Percentiles rank a stretch among this genome's conserved stretches.
These are phyloP conservation scores for Hepsetus odoe DNA, from an alignment of 2,113 vertebrate species.

Conservation along the genomic window DNA sequence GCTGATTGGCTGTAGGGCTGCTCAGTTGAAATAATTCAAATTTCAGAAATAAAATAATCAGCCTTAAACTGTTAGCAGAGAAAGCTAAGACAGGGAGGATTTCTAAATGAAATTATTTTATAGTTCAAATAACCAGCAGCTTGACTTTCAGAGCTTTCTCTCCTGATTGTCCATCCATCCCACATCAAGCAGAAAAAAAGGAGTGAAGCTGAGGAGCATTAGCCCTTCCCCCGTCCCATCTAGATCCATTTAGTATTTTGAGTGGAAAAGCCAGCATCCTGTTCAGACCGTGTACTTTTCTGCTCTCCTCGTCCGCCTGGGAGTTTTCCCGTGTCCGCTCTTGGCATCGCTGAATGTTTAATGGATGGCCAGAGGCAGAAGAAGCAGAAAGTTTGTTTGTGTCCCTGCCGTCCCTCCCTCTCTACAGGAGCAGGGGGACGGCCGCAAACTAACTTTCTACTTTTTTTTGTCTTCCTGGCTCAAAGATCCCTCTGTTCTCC, in stretches of 20 bases:
- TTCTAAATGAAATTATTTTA: too few relatives aligned
- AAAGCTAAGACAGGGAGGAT: too few relatives aligned
- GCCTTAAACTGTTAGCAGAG: too few relatives aligned
- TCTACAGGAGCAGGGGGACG: neutral
- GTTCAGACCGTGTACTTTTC: conserved; percentile 48
- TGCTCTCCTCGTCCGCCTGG: conserved; percentile 68
- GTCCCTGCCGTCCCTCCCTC: neutral
- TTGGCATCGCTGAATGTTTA: conserved; percentile 73
- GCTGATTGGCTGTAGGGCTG: too few relatives aligned
- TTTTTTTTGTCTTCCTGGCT: neutral
- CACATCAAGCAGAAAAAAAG: neutral
- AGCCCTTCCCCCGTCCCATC: neutral
- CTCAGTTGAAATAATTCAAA: too few relatives aligned
- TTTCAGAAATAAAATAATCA: too few relatives aligned
- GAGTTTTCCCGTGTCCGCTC: conserved; percentile 71
- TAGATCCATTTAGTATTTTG: neutral
- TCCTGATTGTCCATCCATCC: too few relatives aligned
- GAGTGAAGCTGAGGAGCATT: neutral
- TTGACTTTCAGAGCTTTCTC: too few relatives aligned
- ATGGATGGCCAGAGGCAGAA: conserved; percentile 72
- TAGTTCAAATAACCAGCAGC: too few relatives aligned
- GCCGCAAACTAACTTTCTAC: neutral
- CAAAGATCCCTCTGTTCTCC: neutral
- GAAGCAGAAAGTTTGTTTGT: too few relatives aligned
- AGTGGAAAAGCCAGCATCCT: neutral